These are phyloP conservation scores for Lottia scabra DNA, from an alignment of 2,888 invertebrate genomes.

Conservation along the genomic window DNA sequence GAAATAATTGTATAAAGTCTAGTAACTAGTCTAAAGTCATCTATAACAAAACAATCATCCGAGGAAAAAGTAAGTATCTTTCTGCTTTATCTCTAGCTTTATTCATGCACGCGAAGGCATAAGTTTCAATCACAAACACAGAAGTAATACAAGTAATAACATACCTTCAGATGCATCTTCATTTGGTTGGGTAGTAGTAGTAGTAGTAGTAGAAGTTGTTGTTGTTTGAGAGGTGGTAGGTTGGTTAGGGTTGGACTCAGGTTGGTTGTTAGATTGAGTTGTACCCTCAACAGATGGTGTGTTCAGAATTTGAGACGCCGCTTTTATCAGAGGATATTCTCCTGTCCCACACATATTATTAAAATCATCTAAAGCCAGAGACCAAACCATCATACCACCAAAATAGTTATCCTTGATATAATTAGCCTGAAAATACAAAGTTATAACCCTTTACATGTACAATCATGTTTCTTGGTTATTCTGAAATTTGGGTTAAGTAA, in stretches of 20 bases:
- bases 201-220: background rate
- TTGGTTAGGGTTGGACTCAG: background rate
- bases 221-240: background rate
- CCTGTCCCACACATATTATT: background rate
- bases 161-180: background rate
- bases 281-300: background rate
- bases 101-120: too few species aligned
- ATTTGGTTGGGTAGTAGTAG: background rate
- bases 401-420: background rate
- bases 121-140: too few species aligned
- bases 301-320: background rate
- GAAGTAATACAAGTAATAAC: too few species aligned
- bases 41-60: too few species aligned
- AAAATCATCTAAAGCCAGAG: slow-evolving; percentile 10
- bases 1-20: too few species aligned
- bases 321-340: background rate
- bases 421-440: background rate
- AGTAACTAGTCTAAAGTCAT: too few species aligned
- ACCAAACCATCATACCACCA: slow-evolving; percentile 12
- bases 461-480: too few species aligned
- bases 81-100: too few species aligned
- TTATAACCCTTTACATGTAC: too few species aligned
- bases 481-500: too few species aligned
- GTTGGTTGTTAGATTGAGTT: background rate
- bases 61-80: too few species aligned